Percentiles rank a stretch among this genome's conserved stretches.
phyloP scores from a whole-genome alignment of 1,140 invertebrate species.

The Panagrolaimus sp. region DNA sequence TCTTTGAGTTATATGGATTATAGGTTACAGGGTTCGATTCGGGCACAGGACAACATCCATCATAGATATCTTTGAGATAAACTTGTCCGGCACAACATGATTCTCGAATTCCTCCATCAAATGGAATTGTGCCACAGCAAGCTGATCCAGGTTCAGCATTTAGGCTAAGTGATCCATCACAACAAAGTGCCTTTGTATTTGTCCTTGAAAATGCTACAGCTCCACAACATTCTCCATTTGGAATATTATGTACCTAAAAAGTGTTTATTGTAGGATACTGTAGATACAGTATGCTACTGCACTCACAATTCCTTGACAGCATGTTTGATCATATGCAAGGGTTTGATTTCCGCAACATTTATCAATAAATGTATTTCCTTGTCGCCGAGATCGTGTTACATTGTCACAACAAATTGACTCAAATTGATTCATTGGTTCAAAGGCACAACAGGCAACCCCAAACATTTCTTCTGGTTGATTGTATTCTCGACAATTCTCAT shows the following conservation, averaged over 20 bases:
- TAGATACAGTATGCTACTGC: not conserved
- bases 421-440: conserved; percentile 45
- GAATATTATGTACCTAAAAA: conserved; percentile 46
- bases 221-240: conserved; percentile 49
- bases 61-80: conserved; percentile 44
- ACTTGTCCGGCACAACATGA: conserved; percentile 44
- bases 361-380: conserved; percentile 31
- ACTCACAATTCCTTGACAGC: conserved; percentile 46
- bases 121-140: conserved; percentile 35
- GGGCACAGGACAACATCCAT: conserved; percentile 39
- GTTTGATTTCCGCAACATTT: conserved; percentile 46
- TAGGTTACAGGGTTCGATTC: conserved; percentile 25
- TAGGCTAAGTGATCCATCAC: conserved; percentile 37
- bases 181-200: conserved; percentile 44
- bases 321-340: conserved; percentile 46
- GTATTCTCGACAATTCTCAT: not conserved
- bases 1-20: conserved; percentile 39
- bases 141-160: conserved; percentile 37
- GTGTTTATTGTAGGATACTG: not conserved
- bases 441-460: conserved; percentile 44
- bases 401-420: conserved; percentile 50
- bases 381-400: conserved; percentile 33
- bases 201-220: conserved; percentile 43
- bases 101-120: conserved; percentile 43
- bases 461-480: conserved; percentile 38